Percentiles rank a stretch among this genome's conserved stretches.
Conservation (phyloP, 2,888 invertebrate genomes). For the Orchestes rusci region DNA sequence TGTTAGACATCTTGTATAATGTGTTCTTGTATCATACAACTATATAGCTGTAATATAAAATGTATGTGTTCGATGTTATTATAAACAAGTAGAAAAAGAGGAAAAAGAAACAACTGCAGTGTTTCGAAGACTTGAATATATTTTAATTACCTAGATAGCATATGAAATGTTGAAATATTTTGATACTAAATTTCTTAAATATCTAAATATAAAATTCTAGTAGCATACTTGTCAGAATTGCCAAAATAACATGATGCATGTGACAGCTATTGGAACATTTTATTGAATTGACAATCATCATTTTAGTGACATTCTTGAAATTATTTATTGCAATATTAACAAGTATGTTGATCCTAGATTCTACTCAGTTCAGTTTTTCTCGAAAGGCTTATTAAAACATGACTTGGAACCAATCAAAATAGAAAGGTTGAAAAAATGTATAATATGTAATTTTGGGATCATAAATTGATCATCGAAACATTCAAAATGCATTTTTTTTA, state of each 20-base stretch:
- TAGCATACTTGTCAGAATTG: slow-evolving; percentile 10
- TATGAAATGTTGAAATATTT: slow-evolving; percentile 37
- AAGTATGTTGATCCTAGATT: slow-evolving; percentile 9
- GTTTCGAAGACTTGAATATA: slow-evolving; percentile 24
- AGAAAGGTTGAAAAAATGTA: too few species aligned
- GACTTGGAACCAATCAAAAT: too few species aligned
- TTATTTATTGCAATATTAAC: slow-evolving; percentile 6
- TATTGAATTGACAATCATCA: too few species aligned
- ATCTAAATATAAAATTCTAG: slow-evolving; percentile 16
- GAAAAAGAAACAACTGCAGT: slow-evolving; percentile 14
- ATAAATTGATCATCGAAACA: too few species aligned
- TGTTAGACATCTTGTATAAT: slow-evolving; percentile 9
- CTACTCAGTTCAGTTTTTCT: too few species aligned
- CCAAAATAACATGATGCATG: too few species aligned
- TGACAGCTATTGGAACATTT: too few species aligned
- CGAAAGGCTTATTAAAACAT: too few species aligned
- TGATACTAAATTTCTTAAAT: slow-evolving; percentile 41
- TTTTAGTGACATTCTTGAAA: too few species aligned
- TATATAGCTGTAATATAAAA: slow-evolving; percentile 19
- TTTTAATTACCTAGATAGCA: slow-evolving; percentile 24
- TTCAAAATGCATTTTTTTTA: too few species aligned
- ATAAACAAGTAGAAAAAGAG: slow-evolving; percentile 11
- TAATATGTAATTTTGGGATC: too few species aligned
- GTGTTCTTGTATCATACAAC: slow-evolving; percentile 7
- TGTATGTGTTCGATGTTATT: slow-evolving; percentile 23